These are phyloP conservation scores for Alectoris magna DNA, from an alignment of 2,797 vertebrate species.

Conservation along the genomic window DNA sequence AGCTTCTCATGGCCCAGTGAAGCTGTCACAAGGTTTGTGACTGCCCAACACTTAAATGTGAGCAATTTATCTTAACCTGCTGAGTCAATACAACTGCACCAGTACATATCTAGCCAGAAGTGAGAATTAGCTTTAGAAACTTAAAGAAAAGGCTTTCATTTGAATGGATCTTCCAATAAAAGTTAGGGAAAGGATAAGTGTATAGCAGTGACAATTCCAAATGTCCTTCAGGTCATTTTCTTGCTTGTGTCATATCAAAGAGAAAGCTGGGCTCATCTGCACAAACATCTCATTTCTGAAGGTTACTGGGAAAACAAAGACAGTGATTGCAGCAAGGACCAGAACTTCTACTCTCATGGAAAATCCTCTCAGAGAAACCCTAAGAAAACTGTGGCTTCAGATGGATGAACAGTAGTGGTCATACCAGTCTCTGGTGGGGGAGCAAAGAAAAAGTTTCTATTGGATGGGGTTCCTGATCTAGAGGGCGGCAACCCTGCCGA, in stretches of 20 bases:
- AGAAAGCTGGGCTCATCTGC: background rate
- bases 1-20: background rate
- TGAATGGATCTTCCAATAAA: background rate
- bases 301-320: background rate
- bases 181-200: background rate
- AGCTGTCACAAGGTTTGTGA: background rate
- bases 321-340: background rate
- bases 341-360: background rate
- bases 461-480: background rate
- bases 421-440: background rate
- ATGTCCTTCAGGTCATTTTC: background rate
- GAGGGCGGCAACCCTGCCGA: too few relatives aligned
- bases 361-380: background rate
- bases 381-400: background rate
- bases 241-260: background rate
- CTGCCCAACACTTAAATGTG: background rate
- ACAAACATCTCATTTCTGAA: background rate
- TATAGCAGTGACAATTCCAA: background rate
- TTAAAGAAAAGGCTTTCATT: background rate
- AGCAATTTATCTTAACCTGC: background rate
- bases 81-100: background rate
- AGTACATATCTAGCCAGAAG: background rate
- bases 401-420: background rate
- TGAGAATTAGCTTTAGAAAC: background rate
- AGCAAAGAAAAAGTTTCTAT: background rate